Evolutionary conservation across 1,140 invertebrate genomes (phyloP), one percentile per base, ranked within the genome.

Genomic region (Sesamia nonagrioides): DNA sequence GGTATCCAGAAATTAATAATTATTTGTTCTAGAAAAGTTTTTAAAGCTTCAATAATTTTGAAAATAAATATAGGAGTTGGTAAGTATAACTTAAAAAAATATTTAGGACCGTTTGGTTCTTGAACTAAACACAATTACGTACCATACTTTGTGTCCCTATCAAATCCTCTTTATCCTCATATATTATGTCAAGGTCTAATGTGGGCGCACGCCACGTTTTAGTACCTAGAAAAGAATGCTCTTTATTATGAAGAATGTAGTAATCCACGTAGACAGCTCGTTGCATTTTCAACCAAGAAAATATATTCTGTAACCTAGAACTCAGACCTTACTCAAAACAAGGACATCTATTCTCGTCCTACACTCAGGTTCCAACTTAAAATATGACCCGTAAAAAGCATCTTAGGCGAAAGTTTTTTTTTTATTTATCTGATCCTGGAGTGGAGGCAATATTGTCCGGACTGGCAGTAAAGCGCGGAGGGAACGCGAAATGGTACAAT

Each of bases 391-490:
- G 68, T 68, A 54, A 77, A 58, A 71, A 72, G 60, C 54, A 50
- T 56, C 42, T 40, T 42, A 13, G 37, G 21, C 37, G 11, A 72
- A 79, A 79, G 45, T 81, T 77, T 73, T 80, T 81, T 77, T 73
- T 80, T 81, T 80, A 77, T 77, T 77, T 81, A 77, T 77, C 72
- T 75, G 50, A 69, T 68, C 17, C 50, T 45, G 35, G 18, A 56
- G 21, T 33, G 58, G 27, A 76, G 71, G 72, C 71, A 75, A 79
- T 80, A 80, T 80, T 75, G 78, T 74, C 63, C 48, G 63, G 35
- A 75, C 71, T 40, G 78, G 71, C 71, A 21, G 78, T 80, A 80
- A 80, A 80, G 54, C 71, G 52, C 58, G 27, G 42, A 33, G 54
- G n/a, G 78, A 58, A 73, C 69, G 68, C 18, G 69, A 58, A 73